Conservation (phyloP, 2,797 vertebrate genomes). For the Pseudochromis fuscus region DNA sequence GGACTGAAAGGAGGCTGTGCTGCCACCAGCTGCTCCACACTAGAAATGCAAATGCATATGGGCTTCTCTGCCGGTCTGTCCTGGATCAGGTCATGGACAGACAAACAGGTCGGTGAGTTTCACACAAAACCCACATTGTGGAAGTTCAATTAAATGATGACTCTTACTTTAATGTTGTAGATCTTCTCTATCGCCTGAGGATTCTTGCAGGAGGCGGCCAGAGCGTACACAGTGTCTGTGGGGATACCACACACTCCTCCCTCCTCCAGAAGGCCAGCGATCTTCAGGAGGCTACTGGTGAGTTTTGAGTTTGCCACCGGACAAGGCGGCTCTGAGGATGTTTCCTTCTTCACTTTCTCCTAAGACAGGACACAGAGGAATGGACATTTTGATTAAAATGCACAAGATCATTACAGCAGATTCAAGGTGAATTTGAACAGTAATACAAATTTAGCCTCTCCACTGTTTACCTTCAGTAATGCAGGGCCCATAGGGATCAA, state of each 20-base stretch:
- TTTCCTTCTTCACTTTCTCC: conserved; percentile 66
- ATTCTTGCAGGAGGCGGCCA: conserved; percentile 92
- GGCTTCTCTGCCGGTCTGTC: conserved; percentile 93
- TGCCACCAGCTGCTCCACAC: conserved; percentile 87
- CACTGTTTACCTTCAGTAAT: conserved; percentile 83
- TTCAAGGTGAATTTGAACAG: background rate
- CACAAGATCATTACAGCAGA: background rate
- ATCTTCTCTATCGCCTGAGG: conserved; percentile 88
- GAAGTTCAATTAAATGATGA: background rate
- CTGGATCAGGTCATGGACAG: conserved; percentile 71
- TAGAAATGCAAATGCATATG: conserved; percentile 93
- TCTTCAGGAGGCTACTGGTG: conserved; percentile 86
- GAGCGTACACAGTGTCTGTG: conserved; percentile 91
- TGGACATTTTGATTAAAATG: background rate
- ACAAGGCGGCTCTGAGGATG: conserved; percentile 71
- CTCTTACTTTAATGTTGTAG: conserved; percentile 86
- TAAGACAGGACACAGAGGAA: conserved; percentile 32
- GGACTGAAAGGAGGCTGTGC: conserved; percentile 91
- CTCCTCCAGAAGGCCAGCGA: conserved; percentile 83
- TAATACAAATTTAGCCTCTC: background rate
- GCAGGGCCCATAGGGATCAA: conserved; percentile 86
- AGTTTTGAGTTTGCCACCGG: conserved; percentile 80
- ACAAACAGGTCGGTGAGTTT: conserved; percentile 9
- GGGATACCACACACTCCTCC: conserved; percentile 90
- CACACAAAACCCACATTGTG: background rate